Evolutionary conservation across 2,113 vertebrate species (phyloP).

Genomic region (Tringa solitaria): DNA sequence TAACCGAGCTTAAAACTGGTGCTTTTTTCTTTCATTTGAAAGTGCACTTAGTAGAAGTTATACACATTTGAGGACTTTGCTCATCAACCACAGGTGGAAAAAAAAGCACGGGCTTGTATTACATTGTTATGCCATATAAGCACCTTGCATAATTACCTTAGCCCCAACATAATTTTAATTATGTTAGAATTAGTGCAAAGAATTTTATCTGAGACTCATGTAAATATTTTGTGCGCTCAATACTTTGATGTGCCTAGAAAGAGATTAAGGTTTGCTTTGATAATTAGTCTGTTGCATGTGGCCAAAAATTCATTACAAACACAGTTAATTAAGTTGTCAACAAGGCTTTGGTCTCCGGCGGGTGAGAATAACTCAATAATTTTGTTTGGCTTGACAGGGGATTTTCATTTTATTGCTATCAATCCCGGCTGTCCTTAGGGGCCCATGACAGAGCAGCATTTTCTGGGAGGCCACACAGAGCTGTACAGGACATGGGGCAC

Average conservation of each 20-base stretch:
- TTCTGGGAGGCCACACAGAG: background rate
- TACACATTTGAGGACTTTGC: background rate
- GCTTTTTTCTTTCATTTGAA: background rate
- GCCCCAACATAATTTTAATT: slow-evolving; percentile 65
- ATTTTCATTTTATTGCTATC: slow-evolving; percentile 29
- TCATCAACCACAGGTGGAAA: background rate
- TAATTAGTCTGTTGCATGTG: slow-evolving; percentile 35
- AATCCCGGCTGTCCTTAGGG: background rate
- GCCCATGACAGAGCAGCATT: background rate
- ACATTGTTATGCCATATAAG: slow-evolving; percentile 29
- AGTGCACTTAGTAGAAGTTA: background rate
- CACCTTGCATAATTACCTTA: slow-evolving; percentile 57
- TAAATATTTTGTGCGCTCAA: slow-evolving; percentile 44
- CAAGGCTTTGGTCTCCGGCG: slow-evolving; percentile 10
- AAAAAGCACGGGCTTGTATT: background rate
- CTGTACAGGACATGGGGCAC: accelerated
- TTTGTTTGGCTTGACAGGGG: background rate
- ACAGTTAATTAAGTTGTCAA: slow-evolving; percentile 38
- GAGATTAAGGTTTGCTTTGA: slow-evolving; percentile 38
- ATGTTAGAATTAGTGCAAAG: slow-evolving; percentile 68
- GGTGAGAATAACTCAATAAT: slow-evolving; percentile 10
- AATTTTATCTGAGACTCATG: slow-evolving; percentile 57
- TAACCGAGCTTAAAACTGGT: background rate
- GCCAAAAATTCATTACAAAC: slow-evolving; percentile 44
- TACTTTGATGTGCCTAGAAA: slow-evolving; percentile 37